A percentile compares a stretch with the other conserved stretches of the same genome.
phyloP scores from a whole-genome alignment of 2,113 vertebrate genomes.

The Hypomesus transpacificus region DNA sequence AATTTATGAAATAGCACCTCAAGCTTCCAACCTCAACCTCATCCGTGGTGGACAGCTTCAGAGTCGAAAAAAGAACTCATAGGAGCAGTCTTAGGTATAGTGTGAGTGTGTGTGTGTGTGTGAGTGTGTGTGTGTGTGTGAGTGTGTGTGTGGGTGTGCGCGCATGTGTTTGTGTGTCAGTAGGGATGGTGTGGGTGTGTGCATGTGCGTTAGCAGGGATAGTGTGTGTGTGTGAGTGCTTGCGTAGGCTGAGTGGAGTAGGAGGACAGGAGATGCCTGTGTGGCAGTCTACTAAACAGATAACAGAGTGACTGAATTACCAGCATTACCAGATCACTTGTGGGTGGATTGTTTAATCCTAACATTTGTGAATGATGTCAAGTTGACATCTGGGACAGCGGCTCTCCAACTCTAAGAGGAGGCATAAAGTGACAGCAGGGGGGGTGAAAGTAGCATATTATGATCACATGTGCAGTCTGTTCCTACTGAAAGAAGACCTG shows the following conservation, averaged over 20 bases:
- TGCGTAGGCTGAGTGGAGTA: background rate
- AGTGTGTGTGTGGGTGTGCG: background rate
- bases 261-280: no score
- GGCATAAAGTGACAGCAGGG: no score
- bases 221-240: background rate
- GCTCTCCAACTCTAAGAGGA: no score
- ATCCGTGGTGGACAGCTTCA: background rate
- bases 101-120: background rate
- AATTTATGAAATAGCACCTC: slow-evolving; percentile 28
- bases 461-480: background rate
- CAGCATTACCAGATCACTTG: no score
- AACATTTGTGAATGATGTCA: no score
- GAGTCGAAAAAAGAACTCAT: background rate
- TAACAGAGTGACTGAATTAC: no score
- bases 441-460: background rate
- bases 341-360: no score
- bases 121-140: background rate
- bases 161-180: no score
- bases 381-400: no score
- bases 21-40: slow-evolving; percentile 8
- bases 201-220: background rate
- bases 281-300: no score
- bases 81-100: background rate
- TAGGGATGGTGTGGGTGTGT: background rate
- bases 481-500: background rate